Conservation (phyloP, 2,113 vertebrate species). For the Lipophrys pholis region DNA sequence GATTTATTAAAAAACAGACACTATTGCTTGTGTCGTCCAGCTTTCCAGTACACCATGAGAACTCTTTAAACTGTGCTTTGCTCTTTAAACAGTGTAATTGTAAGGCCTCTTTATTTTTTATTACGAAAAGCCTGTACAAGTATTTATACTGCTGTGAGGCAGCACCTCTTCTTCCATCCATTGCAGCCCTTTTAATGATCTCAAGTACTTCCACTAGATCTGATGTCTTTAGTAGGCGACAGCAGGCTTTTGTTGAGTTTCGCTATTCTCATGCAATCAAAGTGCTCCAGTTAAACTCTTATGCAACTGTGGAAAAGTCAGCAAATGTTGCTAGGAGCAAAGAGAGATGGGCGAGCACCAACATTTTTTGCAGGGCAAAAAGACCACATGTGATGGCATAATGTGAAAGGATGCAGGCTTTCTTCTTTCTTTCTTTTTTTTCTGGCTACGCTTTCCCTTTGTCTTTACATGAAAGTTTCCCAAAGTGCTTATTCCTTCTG, state of each 20-base stretch:
- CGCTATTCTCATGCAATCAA: conserved; percentile 42
- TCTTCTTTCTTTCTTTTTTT: conserved; percentile 18
- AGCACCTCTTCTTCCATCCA: conserved; percentile 14
- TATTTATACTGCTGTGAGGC: conserved; percentile 13
- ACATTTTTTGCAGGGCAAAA: conserved; percentile 50
- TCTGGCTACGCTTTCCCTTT: conserved; percentile 36
- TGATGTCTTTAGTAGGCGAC: conserved; percentile 54
- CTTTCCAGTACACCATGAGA: too few species aligned
- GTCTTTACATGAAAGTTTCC: conserved; percentile 39
- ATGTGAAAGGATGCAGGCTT: conserved; percentile 49
- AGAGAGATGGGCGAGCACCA: conserved; percentile 51
- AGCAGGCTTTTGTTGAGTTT: conserved; percentile 37
- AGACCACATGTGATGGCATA: conserved; percentile 52
- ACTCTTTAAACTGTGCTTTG: not conserved
- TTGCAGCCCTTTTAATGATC: conserved; percentile 42
- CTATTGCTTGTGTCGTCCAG: not conserved
- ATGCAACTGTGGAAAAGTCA: conserved; percentile 62
- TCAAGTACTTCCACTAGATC: conserved; percentile 41
- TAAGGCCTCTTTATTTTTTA: conserved; percentile 1
- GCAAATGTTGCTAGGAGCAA: conserved; percentile 56
- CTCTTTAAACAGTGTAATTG: not conserved
- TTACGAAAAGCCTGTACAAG: conserved; percentile 1
- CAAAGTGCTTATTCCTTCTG: conserved; percentile 28
- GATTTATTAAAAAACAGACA: not conserved
- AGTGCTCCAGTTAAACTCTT: conserved; percentile 58